Conservation (phyloP, 1,140 invertebrate species). For the Venustaconcha ellipsiformis region DNA sequence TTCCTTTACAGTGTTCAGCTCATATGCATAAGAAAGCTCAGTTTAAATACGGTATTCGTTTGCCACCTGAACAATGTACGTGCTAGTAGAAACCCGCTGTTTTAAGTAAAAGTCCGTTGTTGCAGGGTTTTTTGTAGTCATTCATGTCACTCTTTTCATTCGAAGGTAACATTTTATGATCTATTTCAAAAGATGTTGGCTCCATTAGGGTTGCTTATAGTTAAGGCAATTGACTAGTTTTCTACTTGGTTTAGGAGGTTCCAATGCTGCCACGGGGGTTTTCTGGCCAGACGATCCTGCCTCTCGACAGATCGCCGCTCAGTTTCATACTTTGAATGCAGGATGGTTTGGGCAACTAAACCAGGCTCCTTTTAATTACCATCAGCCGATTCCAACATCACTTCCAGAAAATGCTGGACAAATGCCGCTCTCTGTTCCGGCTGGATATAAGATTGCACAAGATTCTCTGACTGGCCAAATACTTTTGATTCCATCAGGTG, state of each 20-base stretch:
- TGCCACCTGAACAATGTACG: neutral
- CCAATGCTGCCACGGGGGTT: conserved; percentile 9
- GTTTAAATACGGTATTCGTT: neutral
- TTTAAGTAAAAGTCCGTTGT: too few species aligned
- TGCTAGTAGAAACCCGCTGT: neutral
- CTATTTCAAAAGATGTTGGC: too few species aligned
- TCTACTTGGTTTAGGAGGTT: conserved; percentile 7
- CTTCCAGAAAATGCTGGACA: neutral
- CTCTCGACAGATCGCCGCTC: conserved; percentile 21
- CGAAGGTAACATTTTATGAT: too few species aligned
- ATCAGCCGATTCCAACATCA: conserved; percentile 5
- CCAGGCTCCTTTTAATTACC: conserved; percentile 9
- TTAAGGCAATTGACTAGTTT: neutral
- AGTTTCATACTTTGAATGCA: conserved; percentile 10
- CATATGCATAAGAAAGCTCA: neutral
- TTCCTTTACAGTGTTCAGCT: neutral
- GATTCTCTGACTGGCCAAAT: conserved; percentile 32
- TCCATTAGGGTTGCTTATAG: neutral
- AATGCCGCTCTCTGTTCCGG: conserved; percentile 22
- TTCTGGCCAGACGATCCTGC: conserved; percentile 19
- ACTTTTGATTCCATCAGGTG: conserved; percentile 20
- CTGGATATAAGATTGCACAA: conserved; percentile 26
- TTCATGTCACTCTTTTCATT: too few species aligned
- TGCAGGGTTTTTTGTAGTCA: too few species aligned
- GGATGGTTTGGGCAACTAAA: conserved; percentile 14